Evolutionary conservation across 2,888 invertebrate species (phyloP), one percentile per base, ranked within the genome.

Genomic region (Lasius platythorax): DNA sequence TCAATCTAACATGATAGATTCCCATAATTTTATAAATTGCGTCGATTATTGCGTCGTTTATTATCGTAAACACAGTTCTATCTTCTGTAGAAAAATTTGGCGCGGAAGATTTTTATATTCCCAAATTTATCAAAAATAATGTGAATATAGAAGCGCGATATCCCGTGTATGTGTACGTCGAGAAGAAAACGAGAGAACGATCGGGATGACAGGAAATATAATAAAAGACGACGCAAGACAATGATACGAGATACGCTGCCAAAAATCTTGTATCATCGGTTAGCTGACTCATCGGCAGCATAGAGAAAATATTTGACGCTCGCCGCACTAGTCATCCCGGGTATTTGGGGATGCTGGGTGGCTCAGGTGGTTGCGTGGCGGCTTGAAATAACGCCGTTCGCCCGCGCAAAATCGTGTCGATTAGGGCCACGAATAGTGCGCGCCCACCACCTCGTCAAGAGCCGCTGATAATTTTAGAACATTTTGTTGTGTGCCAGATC

Each of bases 311-410:
- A 83, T 81, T 81, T 83, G 66, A 87, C 74, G 84, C 79, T 82
- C 68, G 82, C 56, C 88, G 85, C 82, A 90, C 86, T 86, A 93
- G 91, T 93, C 92, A 93, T 92, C 91, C 89, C 91, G 91, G 92
- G 91, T 93, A 94, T 94, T 94, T 93, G 93, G 93, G 93, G 93
- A 93, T 93, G 93, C 90, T 94, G 92, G 92, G 89, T 91, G 91
- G 92, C 94, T 94, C 94, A 94, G 94, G 94, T 94, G 94, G 94
- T 94, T 94, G 94, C 94, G 94, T 94, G 94, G 94, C 93, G 92
- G 90, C 93, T 90, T 87, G 90, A 94, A 94, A 94, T 94, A 94
- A 92, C 89, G 88, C 58, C 89, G 87, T 85, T 94, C 94, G 94
- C 94, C 94, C 94, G 94, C 94, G 94, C 94, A 94, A 94, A 94